Conservation (phyloP, 2,113 vertebrate species). For the Corythornis cristatus region DNA sequence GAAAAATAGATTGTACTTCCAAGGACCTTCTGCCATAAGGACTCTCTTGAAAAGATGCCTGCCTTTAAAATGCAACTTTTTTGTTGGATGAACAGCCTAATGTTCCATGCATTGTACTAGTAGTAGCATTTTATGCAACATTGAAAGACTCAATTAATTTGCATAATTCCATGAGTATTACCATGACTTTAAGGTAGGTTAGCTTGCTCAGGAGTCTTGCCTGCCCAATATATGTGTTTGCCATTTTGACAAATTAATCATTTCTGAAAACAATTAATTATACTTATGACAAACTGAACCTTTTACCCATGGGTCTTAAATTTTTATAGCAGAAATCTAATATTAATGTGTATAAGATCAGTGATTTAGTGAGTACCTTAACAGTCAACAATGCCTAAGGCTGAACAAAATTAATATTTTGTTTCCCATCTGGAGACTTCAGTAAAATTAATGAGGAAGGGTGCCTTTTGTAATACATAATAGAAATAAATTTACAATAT, state of each 20-base stretch:
- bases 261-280: slow-evolving; percentile 98
- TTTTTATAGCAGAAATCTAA: slow-evolving; percentile 86
- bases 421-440: slow-evolving; percentile 99
- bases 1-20: slow-evolving; percentile 85
- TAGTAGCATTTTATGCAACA: slow-evolving; percentile 99
- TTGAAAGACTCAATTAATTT: slow-evolving; percentile 99
- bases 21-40: slow-evolving; percentile 82
- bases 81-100: slow-evolving; percentile 98
- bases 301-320: slow-evolving; percentile 87
- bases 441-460: slow-evolving; percentile 98
- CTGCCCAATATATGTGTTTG: slow-evolving; percentile 83
- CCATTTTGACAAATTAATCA: slow-evolving; percentile 95
- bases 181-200: slow-evolving; percentile 93
- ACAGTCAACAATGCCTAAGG: slow-evolving; percentile 92
- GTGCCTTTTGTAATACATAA: slow-evolving; percentile 88
- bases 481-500: slow-evolving; percentile 87
- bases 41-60: slow-evolving; percentile 86
- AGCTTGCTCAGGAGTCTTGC: slow-evolving; percentile 83
- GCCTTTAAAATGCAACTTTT: slow-evolving; percentile 84
- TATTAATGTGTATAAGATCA: slow-evolving; percentile 89
- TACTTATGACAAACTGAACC: slow-evolving; percentile 97
- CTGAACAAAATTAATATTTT: slow-evolving; percentile 99
- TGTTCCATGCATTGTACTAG: slow-evolving; percentile 98
- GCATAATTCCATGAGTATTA: slow-evolving; percentile 97
- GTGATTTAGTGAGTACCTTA: slow-evolving; percentile 97